Evolutionary conservation across 2,888 invertebrate species (phyloP).

Genomic region (Branchipolynoe longqiensis): DNA sequence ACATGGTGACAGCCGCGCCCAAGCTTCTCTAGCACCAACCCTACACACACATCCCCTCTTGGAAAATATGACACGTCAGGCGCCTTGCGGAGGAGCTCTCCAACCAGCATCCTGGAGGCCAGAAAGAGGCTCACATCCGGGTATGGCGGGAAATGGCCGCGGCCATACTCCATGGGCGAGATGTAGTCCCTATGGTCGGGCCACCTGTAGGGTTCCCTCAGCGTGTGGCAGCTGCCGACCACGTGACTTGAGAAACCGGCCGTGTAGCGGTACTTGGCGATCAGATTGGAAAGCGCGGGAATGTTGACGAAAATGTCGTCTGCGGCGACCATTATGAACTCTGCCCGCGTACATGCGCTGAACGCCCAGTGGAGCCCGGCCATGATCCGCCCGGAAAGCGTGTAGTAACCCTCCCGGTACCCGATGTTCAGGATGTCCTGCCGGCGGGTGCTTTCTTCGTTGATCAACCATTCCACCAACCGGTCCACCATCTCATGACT

Average conservation of each 20-base stretch:
- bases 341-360: not conserved
- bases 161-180: not conserved
- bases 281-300: not conserved
- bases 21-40: not conserved
- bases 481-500: no score
- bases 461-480: not conserved
- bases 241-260: not conserved
- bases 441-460: not conserved
- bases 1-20: conserved; percentile 10
- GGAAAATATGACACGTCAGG: not conserved
- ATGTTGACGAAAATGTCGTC: conserved; percentile 23
- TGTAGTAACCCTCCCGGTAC: not conserved
- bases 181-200: conserved; percentile 8
- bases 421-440: not conserved
- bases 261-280: not conserved
- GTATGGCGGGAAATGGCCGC: not conserved
- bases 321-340: conserved; percentile 21
- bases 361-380: not conserved
- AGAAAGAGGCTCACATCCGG: not conserved
- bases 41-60: not conserved
- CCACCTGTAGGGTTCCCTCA: not conserved
- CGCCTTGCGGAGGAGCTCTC: not conserved
- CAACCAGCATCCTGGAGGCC: not conserved
- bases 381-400: not conserved
- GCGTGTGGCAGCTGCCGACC: not conserved